Conservation (phyloP, 37 sponge, comb jelly and placozoan genomes). For the Corticium candelabrum region DNA sequence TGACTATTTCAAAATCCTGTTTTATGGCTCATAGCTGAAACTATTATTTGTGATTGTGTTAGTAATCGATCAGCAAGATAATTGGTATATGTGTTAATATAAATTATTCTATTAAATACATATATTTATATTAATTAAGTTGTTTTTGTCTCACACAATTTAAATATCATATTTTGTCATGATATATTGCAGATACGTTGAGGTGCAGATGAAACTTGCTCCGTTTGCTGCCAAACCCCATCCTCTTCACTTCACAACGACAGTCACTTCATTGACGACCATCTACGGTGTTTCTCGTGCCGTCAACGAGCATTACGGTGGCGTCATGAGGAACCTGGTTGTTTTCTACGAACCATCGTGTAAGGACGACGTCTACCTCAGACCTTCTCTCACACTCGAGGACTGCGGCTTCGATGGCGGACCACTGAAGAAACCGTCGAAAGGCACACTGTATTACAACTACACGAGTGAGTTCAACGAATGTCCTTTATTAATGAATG, state of each 20-base stretch:
- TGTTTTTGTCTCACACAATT: too few relatives aligned
- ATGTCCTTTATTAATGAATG: constrained; percentile 53
- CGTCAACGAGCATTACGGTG: background rate
- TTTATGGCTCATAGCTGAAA: too few relatives aligned
- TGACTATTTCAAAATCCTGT: too few relatives aligned
- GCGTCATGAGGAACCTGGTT: constrained; percentile 10
- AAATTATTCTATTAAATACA: too few relatives aligned
- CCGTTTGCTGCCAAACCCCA: background rate
- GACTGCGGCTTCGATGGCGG: constrained; percentile 44
- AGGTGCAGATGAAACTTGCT: background rate
- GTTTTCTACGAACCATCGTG: constrained; percentile 39
- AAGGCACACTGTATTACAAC: constrained; percentile 38
- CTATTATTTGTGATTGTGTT: too few relatives aligned
- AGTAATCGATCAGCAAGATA: too few relatives aligned
- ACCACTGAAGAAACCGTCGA: constrained; percentile 3
- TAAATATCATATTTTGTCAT: too few relatives aligned
- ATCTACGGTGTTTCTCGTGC: background rate
- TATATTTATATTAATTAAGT: too few relatives aligned
- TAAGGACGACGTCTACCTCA: constrained; percentile 10
- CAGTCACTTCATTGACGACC: background rate
- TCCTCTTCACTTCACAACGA: background rate
- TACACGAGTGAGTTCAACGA: constrained; percentile 27
- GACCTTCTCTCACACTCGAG: constrained; percentile 34
- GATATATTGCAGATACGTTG: background rate
- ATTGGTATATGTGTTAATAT: too few relatives aligned